phyloP scores from a whole-genome alignment of 2,797 vertebrate genomes.

The Phataginus tetradactyla region DNA sequence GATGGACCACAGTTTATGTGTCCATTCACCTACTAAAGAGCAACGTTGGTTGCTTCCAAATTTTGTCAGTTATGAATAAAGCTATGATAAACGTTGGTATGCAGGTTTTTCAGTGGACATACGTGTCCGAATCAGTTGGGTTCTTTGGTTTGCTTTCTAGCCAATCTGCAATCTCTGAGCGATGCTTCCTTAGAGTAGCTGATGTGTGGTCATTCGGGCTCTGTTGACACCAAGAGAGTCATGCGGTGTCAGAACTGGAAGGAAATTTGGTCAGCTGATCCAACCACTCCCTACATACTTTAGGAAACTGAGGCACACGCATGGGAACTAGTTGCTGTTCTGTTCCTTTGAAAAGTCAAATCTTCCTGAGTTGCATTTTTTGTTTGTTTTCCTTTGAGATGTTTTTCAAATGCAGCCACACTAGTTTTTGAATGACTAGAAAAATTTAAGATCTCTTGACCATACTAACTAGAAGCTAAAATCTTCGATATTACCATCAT shows the following conservation, averaged over 20 bases:
- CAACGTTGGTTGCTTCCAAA: not conserved
- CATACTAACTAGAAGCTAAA: not conserved
- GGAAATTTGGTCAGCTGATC: not conserved
- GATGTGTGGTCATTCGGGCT: not conserved
- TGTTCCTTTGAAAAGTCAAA: not conserved
- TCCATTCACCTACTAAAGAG: not conserved
- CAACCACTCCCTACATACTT: not conserved
- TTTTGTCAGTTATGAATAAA: slow-evolving; percentile 30
- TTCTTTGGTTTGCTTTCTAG: not conserved
- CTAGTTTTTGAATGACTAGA: not conserved
- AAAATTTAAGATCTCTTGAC: slow-evolving; percentile 14
- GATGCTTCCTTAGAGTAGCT: not conserved
- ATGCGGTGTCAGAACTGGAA: not conserved
- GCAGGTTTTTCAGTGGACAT: not conserved
- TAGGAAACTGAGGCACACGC: not conserved
- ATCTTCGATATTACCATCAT: not conserved
- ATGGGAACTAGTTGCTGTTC: not conserved
- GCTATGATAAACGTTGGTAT: not conserved
- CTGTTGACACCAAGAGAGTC: not conserved
- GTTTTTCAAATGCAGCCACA: not conserved
- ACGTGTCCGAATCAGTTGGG: not conserved
- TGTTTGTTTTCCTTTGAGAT: not conserved
- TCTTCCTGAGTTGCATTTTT: not conserved
- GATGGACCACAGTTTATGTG: not conserved
- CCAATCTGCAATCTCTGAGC: not conserved